Evolutionary conservation across 2,888 invertebrate species (phyloP).

Genomic region (Leptinotarsa juncta): DNA sequence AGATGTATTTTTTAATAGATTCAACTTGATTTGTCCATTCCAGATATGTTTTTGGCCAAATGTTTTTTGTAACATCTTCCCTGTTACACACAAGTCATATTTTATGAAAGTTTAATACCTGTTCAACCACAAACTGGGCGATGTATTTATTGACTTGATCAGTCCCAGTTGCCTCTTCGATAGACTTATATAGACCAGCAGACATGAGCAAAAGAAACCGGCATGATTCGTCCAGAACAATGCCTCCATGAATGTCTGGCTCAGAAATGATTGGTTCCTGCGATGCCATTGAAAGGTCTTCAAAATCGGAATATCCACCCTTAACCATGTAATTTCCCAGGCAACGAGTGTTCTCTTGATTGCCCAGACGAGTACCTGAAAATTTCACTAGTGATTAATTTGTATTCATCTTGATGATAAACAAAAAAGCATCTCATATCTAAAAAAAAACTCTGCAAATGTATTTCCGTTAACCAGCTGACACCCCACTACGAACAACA

Average conservation of each 20-base stretch:
- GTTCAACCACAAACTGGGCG: slow-evolving; percentile 83
- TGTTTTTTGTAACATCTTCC: no score
- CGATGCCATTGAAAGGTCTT: slow-evolving; percentile 75
- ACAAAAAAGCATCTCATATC: no score
- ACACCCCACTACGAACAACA: no score
- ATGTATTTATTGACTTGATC: slow-evolving; percentile 86
- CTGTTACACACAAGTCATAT: no score
- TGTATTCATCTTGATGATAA: no score
- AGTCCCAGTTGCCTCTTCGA: slow-evolving; percentile 82
- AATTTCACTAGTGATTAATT: slow-evolving; percentile 16
- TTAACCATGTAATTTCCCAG: slow-evolving; percentile 90
- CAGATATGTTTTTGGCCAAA: no score
- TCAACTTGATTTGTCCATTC: no score
- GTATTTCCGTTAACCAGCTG: neutral
- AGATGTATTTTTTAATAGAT: no score
- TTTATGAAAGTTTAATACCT: slow-evolving; percentile 63
- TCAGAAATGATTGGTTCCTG: slow-evolving; percentile 86
- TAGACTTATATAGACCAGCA: slow-evolving; percentile 84
- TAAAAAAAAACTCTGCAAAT: neutral
- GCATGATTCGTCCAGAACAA: slow-evolving; percentile 81
- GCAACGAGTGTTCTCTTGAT: slow-evolving; percentile 85
- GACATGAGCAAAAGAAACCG: slow-evolving; percentile 88
- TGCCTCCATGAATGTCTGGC: slow-evolving; percentile 86
- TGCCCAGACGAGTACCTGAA: slow-evolving; percentile 78
- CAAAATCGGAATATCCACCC: slow-evolving; percentile 86